Evolutionary conservation across 2,888 invertebrate species (phyloP).

Genomic region (Dusona sp.): DNA sequence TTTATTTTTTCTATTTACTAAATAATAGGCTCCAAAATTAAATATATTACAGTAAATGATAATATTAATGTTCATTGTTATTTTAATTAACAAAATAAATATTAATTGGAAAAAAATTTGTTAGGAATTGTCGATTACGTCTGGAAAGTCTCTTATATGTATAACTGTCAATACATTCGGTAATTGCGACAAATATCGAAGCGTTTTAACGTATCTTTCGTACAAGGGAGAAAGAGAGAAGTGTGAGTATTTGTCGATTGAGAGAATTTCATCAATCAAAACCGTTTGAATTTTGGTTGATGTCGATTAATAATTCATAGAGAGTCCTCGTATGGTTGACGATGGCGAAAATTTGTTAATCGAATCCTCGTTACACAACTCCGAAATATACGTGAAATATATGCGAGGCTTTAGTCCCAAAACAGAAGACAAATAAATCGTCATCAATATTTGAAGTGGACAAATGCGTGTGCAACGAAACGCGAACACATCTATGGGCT

Average conservation of each 20-base stretch:
- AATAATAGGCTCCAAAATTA: neutral
- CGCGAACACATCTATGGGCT: neutral
- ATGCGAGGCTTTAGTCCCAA: neutral
- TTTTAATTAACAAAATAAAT: neutral
- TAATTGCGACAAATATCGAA: conserved; percentile 45
- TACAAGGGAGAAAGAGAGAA: neutral
- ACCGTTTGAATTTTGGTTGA: conserved; percentile 23
- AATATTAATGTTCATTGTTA: neutral
- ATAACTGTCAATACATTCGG: conserved; percentile 33
- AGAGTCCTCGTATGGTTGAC: conserved; percentile 20
- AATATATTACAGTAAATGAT: neutral
- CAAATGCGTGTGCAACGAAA: conserved; percentile 49
- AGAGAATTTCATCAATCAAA: conserved; percentile 55
- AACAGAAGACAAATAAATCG: conserved; percentile 40
- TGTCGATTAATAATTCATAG: conserved; percentile 62
- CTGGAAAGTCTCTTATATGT: neutral
- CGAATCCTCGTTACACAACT: conserved; percentile 58
- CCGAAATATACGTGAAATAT: conserved; percentile 23
- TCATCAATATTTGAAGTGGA: conserved; percentile 54
- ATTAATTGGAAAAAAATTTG: neutral
- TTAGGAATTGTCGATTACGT: neutral
- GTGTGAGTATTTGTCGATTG: conserved; percentile 34
- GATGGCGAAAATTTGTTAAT: conserved; percentile 58
- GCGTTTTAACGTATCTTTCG: conserved; percentile 23
- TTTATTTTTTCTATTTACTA: neutral